Conservation (phyloP, 2,797 vertebrate species). For the Melanotaenia boesemani region DNA sequence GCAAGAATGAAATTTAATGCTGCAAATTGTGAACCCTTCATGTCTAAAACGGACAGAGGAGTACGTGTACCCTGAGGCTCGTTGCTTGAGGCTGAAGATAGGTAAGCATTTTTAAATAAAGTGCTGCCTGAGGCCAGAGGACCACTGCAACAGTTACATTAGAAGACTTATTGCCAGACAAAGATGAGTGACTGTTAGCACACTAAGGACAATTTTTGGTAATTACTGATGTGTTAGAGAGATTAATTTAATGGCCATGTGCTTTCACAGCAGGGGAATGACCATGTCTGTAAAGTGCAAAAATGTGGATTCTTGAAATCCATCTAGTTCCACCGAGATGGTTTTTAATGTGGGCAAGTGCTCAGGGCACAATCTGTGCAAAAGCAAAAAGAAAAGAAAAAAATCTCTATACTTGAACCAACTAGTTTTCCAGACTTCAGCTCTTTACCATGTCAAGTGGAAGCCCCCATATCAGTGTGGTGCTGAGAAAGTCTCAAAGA, state of each 20-base stretch:
- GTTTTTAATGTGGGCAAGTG: too few species aligned
- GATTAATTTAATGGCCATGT: neutral
- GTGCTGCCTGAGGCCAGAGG: constrained; percentile 7
- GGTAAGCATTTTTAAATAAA: constrained; percentile 40
- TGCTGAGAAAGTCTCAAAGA: too few species aligned
- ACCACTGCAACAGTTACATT: neutral
- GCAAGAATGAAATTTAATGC: neutral
- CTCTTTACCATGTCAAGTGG: too few species aligned
- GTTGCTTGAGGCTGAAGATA: constrained; percentile 34
- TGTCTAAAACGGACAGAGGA: constrained; percentile 7
- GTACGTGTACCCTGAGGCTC: constrained; percentile 7
- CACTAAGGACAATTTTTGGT: neutral
- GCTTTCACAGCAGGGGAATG: neutral
- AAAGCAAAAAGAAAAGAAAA: too few species aligned
- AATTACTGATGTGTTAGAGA: constrained; percentile 8
- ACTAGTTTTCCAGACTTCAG: too few species aligned
- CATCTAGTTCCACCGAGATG: neutral
- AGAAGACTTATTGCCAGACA: neutral
- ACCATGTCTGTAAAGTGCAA: neutral
- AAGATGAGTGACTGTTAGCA: constrained; percentile 5
- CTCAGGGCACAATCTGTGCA: too few species aligned
- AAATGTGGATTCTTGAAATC: neutral
- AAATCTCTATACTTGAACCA: too few species aligned
- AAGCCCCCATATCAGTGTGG: too few species aligned
- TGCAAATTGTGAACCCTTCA: constrained; percentile 1